Percentiles rank a stretch among this genome's conserved stretches.
phyloP scores from a whole-genome alignment of 2,113 vertebrate species.

The Aphyosemion australe region DNA sequence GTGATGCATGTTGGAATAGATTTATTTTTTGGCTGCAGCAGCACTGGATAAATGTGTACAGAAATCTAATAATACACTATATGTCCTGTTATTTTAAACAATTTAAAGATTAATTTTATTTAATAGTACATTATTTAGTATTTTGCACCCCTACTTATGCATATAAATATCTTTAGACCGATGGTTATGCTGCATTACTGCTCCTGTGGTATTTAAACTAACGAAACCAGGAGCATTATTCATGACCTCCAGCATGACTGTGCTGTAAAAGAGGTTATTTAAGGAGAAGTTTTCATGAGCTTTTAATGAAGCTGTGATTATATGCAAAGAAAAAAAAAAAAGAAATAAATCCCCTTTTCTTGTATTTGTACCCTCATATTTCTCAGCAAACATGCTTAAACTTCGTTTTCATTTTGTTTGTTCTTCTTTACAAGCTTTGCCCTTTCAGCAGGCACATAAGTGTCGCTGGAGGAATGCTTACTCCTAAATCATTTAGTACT shows the following conservation, averaged over 20 bases:
- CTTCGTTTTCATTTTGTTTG: slow-evolving; percentile 8
- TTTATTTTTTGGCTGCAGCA: no score
- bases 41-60: no score
- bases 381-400: slow-evolving; percentile 1
- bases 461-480: slow-evolving; percentile 46
- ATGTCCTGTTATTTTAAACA: no score
- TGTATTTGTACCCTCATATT: slow-evolving; percentile 8
- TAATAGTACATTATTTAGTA: neutral
- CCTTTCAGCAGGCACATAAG: slow-evolving; percentile 34
- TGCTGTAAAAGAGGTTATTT: slow-evolving; percentile 26
- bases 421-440: slow-evolving; percentile 31
- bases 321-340: neutral
- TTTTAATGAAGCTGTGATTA: slow-evolving; percentile 14
- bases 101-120: no score
- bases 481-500: slow-evolving; percentile 65
- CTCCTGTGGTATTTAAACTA: neutral
- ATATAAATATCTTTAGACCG: neutral
- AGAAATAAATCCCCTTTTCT: neutral
- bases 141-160: neutral
- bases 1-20: no score
- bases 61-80: no score
- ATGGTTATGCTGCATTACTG: slow-evolving; percentile 6
- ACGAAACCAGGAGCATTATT: slow-evolving; percentile 6
- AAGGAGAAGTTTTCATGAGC: slow-evolving; percentile 15
- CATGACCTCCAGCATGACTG: neutral